Conservation (phyloP, 2,888 invertebrate species). For the Cephalotes varians region DNA sequence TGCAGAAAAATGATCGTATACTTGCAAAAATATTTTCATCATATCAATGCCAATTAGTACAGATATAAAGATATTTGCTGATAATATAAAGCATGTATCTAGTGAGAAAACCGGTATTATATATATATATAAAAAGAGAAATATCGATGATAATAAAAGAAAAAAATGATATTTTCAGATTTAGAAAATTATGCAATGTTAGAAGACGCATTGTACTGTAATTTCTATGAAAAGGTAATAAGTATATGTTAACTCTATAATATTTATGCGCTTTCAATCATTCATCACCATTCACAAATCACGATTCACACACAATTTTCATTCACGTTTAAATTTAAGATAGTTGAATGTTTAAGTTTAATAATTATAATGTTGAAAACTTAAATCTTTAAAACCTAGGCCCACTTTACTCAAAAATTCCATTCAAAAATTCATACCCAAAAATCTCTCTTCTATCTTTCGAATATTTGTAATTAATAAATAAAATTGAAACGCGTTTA, state of each 20-base stretch:
- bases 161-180: background rate
- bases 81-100: background rate
- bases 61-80: background rate
- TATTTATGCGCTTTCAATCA: conserved; percentile 75
- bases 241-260: conserved; percentile 71
- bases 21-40: conserved; percentile 31
- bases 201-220: conserved; percentile 75
- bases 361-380: conserved; percentile 74
- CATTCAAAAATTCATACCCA: conserved; percentile 68
- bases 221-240: conserved; percentile 79
- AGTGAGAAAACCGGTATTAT: background rate
- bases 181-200: conserved; percentile 22
- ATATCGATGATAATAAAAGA: background rate
- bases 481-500: conserved; percentile 39
- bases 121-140: background rate
- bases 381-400: conserved; percentile 79
- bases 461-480: conserved; percentile 41
- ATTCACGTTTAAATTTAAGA: conserved; percentile 69
- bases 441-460: conserved; percentile 54
- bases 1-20: conserved; percentile 51
- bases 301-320: conserved; percentile 67
- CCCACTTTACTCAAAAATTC: conserved; percentile 71
- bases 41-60: background rate
- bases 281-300: conserved; percentile 69
- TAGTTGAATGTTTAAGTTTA: conserved; percentile 71